These are phyloP conservation scores for Caranx ignobilis DNA, from an alignment of 2,113 vertebrate genomes.

Conservation along the genomic window DNA sequence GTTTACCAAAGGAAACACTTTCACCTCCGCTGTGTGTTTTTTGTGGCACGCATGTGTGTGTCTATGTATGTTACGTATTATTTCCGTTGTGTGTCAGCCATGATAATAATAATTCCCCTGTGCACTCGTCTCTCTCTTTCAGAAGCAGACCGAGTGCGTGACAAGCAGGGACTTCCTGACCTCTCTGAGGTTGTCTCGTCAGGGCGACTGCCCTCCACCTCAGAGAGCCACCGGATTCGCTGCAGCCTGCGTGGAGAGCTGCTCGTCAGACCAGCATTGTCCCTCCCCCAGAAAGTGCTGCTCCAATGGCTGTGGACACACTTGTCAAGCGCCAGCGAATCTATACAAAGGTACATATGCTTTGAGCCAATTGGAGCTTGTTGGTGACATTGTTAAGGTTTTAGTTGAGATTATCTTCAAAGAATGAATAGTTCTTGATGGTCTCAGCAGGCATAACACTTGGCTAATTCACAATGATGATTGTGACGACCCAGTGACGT, in stretches of 20 bases:
- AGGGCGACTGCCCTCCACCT: conserved; percentile 78
- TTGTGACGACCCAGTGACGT: too few relatives aligned
- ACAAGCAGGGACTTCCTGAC: conserved; percentile 81
- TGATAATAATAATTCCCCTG: conserved; percentile 15
- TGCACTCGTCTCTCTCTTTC: conserved; percentile 6
- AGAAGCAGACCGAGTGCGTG: conserved; percentile 83
- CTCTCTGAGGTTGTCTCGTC: conserved; percentile 72
- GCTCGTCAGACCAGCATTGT: conserved; percentile 76
- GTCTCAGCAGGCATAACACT: neutral
- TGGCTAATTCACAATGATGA: neutral
- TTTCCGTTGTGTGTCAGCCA: conserved; percentile 40
- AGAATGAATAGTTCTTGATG: neutral
- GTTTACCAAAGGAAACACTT: conserved; percentile 59
- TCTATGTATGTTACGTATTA: conserved; percentile 31
- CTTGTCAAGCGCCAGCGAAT: conserved; percentile 84
- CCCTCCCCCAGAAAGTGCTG: conserved; percentile 81
- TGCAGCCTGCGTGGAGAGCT: conserved; percentile 83
- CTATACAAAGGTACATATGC: conserved; percentile 82
- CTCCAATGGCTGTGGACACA: conserved; percentile 80
- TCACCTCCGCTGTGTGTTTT: conserved; percentile 42
- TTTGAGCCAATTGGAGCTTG: neutral
- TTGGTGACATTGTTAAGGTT: neutral
- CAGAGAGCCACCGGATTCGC: conserved; percentile 79
- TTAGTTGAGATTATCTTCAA: neutral
- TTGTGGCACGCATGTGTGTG: conserved; percentile 32